Evolutionary conservation across 2,888 invertebrate genomes (phyloP).

Genomic region (Tetramorium bicarinatum): DNA sequence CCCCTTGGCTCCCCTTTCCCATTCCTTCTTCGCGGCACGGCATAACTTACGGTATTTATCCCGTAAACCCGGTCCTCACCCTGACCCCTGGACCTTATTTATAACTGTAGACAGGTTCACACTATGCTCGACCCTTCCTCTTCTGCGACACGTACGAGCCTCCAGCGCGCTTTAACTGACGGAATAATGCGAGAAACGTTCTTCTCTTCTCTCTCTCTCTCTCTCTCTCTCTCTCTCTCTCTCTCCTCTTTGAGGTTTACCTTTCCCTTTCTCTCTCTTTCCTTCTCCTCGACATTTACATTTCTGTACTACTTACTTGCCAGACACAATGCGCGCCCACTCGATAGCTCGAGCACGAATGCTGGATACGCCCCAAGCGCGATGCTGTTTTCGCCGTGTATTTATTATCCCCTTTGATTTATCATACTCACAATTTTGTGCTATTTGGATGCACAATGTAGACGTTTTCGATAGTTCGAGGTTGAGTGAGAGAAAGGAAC

Average conservation of each 20-base stretch:
- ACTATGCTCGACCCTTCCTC: conserved; percentile 58
- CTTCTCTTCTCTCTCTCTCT: not conserved
- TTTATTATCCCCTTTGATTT: conserved; percentile 47
- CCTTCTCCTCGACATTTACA: conserved; percentile 28
- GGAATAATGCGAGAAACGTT: conserved; percentile 46
- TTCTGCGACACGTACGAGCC: conserved; percentile 35
- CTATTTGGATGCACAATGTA: conserved; percentile 36
- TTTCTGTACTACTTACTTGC: conserved; percentile 56
- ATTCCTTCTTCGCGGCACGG: conserved; percentile 60
- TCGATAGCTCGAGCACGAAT: conserved; percentile 36
- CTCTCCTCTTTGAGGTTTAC: not conserved
- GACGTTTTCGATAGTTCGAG: conserved; percentile 27
- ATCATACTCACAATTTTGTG: conserved; percentile 37
- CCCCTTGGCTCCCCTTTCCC: conserved; percentile 61
- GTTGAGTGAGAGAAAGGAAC: not conserved
- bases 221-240: not conserved
- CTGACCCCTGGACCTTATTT: conserved; percentile 81
- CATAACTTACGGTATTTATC: conserved; percentile 83
- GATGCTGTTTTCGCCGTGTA: conserved; percentile 22
- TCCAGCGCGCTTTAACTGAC: conserved; percentile 52
- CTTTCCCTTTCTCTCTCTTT: not conserved
- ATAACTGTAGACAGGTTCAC: conserved; percentile 82
- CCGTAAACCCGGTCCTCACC: conserved; percentile 78
- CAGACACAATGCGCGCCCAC: conserved; percentile 50
- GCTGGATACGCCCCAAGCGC: conserved; percentile 28